phyloP scores from a whole-genome alignment of 2,797 vertebrate species.

The Siniperca undulata region DNA sequence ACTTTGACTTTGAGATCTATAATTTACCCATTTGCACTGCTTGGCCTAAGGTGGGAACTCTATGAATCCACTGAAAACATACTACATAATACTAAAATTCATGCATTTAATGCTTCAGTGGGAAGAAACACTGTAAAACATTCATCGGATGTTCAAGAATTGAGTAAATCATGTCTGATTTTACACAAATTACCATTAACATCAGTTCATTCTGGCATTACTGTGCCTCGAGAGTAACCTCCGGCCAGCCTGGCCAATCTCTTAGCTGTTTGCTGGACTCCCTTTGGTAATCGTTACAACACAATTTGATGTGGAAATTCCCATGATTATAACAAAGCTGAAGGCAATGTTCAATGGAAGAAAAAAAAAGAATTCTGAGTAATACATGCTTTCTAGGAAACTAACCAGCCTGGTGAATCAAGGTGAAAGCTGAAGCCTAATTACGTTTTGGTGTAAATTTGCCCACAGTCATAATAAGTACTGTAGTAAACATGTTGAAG shows the following conservation, averaged over 20 bases:
- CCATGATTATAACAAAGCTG: constrained; percentile 12
- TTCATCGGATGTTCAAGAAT: too few relatives aligned
- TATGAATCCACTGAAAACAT: background rate
- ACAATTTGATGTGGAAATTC: background rate
- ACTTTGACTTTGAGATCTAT: background rate
- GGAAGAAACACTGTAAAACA: background rate
- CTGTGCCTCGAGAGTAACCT: background rate
- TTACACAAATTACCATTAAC: background rate
- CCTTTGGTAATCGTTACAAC: constrained; percentile 17
- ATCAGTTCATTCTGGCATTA: background rate
- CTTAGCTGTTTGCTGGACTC: constrained; percentile 11
- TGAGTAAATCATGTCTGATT: background rate
- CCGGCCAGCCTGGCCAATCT: background rate
- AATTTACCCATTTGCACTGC: background rate
- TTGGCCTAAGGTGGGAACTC: background rate
- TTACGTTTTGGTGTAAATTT: constrained; percentile 3
- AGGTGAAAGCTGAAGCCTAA: constrained; percentile 2
- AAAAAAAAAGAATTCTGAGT: background rate
- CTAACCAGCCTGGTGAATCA: background rate
- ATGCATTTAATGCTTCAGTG: background rate
- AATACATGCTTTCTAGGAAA: background rate
- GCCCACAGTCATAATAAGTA: background rate
- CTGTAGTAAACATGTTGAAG: background rate
- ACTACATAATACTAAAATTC: background rate
- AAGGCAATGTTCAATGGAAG: background rate